Base-by-base conservation (phyloP, 64 coral and sea anemone species). In the Astreopora myriophthalma region DNA sequence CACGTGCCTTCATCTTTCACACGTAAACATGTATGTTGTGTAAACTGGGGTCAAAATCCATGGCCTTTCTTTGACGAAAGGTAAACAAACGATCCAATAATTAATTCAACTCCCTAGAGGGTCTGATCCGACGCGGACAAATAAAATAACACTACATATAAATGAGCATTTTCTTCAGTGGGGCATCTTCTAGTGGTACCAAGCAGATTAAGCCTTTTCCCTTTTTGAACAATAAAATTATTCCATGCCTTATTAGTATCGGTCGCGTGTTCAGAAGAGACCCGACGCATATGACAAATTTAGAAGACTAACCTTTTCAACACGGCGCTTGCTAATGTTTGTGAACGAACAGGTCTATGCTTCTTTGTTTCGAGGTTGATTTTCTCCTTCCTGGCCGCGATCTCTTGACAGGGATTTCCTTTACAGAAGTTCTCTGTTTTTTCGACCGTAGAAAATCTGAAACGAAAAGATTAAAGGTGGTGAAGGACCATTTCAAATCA, bases 401-500 rank as follows among this genome's bases (percentile, higher is more conserved):
- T 65, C 79, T 63, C 25, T 83, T 83, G 32, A 37, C 55, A 14
- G n/a, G n/a, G n/a, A n/a, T n/a, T n/a, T n/a, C n/a, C n/a, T n/a
- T n/a, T n/a, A n/a, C n/a, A n/a, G 52, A 11, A 0, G 20, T 63
- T 65, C 55, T 83, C 37, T 83, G 79, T 83, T 83, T 83, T 8
- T 29, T 36, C 33, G 79, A 33, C 23, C 79, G 79, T n/a, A 83
- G 79, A 63, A 64, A 64, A 83, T 83, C 79, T 83, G 79, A 83
- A 58, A 64, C 34, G 79, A n/a, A 83, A 29, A 24, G 52, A 65
- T 83, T 83, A 83, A 19, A 8, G 31, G 33, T 65, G 25, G 31
- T 11, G 22, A 38, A 3, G 31, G 34, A 83, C 55, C 57, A 26
- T n/a, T n/a, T 22, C 28, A 36, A 65, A 83, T 65, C 30, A 31